Conservation (phyloP, 2,113 vertebrate genomes). For the Fulmarus glacialis region DNA sequence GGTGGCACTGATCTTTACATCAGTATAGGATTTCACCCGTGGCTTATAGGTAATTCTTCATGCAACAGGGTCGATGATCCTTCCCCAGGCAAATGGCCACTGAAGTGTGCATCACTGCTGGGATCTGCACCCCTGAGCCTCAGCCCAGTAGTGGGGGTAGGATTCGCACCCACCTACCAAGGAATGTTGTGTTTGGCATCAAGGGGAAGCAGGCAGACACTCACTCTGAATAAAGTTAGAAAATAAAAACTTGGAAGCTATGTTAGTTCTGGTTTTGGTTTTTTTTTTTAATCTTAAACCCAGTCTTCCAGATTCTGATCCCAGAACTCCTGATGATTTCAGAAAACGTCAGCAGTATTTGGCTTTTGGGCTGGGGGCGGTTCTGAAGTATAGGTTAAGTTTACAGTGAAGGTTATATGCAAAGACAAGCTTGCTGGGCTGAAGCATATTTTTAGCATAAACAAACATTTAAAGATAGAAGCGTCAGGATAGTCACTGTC, state of each 20-base stretch:
- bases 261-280: background rate
- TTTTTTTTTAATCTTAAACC: background rate
- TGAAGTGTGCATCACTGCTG: background rate
- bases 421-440: background rate
- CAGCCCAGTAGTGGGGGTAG: background rate
- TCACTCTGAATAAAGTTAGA: background rate
- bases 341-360: background rate
- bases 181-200: background rate
- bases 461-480: conserved; percentile 69
- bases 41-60: background rate
- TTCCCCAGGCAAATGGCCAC: background rate
- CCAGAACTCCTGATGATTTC: background rate
- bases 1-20: background rate
- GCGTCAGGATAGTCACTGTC: background rate
- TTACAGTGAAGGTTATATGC: background rate
- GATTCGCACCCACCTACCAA: background rate
- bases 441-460: conserved; percentile 65
- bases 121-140: background rate
- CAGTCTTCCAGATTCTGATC: background rate
- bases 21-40: background rate
- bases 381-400: background rate
- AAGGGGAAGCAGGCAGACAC: background rate
- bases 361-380: background rate
- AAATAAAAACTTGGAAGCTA: background rate
- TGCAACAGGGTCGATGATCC: background rate